phyloP scores from a whole-genome alignment of 92 coral and sea anemone genomes.

The Parazoanthus darwini region DNA sequence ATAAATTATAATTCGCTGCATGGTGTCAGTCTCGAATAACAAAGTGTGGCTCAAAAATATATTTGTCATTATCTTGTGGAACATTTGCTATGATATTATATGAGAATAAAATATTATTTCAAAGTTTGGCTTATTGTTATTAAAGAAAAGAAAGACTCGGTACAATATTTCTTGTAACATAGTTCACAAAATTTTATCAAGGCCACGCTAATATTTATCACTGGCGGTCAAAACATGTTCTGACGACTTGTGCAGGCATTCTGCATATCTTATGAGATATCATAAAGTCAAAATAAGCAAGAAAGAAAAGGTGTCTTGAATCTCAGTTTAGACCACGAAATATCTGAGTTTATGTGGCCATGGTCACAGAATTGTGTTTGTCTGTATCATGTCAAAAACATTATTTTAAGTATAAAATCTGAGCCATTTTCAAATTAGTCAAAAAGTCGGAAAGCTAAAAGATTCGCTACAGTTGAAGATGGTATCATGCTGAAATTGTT shows the following conservation, averaged over 20 bases:
- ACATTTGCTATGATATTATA: not conserved
- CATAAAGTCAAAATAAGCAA: not conserved
- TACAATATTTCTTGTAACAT: too few relatives aligned
- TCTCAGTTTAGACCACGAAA: not conserved
- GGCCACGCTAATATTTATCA: not conserved
- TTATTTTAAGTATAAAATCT: not conserved
- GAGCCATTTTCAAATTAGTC: not conserved
- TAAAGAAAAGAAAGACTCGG: not conserved
- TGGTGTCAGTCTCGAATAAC: not conserved
- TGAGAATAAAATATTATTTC: too few relatives aligned
- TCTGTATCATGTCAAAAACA: too few relatives aligned
- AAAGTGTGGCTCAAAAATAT: too few relatives aligned
- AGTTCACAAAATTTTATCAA: not conserved
- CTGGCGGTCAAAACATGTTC: not conserved
- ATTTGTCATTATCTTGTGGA: not conserved
- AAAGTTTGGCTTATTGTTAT: not conserved
- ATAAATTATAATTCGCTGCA: not conserved
- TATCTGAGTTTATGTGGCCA: not conserved
- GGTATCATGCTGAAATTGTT: slow-evolving; percentile 2
- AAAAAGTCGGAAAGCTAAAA: not conserved
- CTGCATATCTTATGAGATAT: not conserved
- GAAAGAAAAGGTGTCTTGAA: not conserved
- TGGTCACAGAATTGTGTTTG: too few relatives aligned
- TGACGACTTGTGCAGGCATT: not conserved
- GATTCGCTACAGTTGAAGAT: not conserved